These are phyloP conservation scores for Amblyjoppa proteus DNA, from an alignment of 2,888 invertebrate species.

Conservation along the genomic window DNA sequence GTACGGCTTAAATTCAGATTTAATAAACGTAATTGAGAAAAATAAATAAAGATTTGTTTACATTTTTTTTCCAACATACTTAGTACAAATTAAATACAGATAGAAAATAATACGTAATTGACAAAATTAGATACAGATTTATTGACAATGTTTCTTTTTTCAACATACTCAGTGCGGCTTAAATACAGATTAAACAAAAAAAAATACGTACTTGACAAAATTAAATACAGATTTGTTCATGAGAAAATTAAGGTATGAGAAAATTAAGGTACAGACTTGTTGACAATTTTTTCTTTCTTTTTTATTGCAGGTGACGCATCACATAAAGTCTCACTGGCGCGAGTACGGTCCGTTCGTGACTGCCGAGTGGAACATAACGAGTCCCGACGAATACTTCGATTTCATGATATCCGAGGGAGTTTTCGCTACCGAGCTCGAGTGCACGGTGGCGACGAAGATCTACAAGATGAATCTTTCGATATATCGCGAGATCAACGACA, in stretches of 20 bases:
- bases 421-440: constrained; percentile 81
- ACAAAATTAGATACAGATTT: background rate
- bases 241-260: too few relatives aligned
- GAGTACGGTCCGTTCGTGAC: constrained; percentile 79
- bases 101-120: background rate
- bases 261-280: too few relatives aligned
- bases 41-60: too few relatives aligned
- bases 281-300: constrained; percentile 1
- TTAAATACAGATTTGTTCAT: background rate
- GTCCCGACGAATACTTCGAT: constrained; percentile 74
- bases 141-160: too few relatives aligned
- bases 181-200: background rate
- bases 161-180: too few relatives aligned
- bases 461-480: constrained; percentile 80
- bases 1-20: too few relatives aligned
- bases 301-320: constrained; percentile 76
- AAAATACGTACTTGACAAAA: background rate
- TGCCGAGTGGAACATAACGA: constrained; percentile 81
- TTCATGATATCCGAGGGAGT: constrained; percentile 80
- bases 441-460: constrained; percentile 79
- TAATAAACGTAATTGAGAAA: too few relatives aligned
- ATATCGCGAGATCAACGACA: constrained; percentile 75
- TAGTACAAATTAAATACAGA: background rate
- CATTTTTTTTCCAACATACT: background rate
- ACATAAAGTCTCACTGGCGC: constrained; percentile 78